These are phyloP conservation scores for Hemistola chrysoprasaria DNA, from an alignment of 2,888 invertebrate genomes.

Conservation along the genomic window DNA sequence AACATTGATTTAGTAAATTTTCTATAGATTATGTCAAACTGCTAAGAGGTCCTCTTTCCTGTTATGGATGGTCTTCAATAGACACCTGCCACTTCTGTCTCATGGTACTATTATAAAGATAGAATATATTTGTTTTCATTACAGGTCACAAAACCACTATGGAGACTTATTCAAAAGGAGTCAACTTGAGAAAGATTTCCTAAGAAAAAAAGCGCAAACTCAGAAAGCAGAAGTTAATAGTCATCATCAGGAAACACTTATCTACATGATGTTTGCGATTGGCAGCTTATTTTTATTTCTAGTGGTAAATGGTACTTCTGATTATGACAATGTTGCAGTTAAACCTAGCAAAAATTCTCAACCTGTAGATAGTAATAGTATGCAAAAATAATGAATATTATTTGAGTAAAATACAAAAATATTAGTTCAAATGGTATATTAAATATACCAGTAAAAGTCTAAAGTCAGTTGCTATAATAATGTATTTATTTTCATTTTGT, in stretches of 20 bases:
- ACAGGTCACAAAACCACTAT: constrained; percentile 79
- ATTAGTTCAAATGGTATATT: constrained; percentile 5
- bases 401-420: no score
- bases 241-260: constrained; percentile 46
- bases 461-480: constrained; percentile 17
- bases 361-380: no score
- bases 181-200: constrained; percentile 47
- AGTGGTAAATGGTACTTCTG: constrained; percentile 44
- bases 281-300: constrained; percentile 43
- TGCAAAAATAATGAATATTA: not conserved
- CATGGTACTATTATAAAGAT: no score
- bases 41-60: no score
- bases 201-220: constrained; percentile 31
- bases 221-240: constrained; percentile 35
- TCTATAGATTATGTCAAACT: no score
- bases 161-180: constrained; percentile 55
- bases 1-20: no score
- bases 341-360: constrained; percentile 5
- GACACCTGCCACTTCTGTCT: no score
- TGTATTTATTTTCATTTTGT: constrained; percentile 34
- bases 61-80: no score
- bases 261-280: constrained; percentile 46
- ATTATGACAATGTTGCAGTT: constrained; percentile 50
- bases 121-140: no score
- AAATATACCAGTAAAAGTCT: constrained; percentile 17